A percentile compares a stretch with the other conserved stretches of the same genome.
phyloP scores from a whole-genome alignment of 2,888 invertebrate species.

The Philhelius pedissequus region DNA sequence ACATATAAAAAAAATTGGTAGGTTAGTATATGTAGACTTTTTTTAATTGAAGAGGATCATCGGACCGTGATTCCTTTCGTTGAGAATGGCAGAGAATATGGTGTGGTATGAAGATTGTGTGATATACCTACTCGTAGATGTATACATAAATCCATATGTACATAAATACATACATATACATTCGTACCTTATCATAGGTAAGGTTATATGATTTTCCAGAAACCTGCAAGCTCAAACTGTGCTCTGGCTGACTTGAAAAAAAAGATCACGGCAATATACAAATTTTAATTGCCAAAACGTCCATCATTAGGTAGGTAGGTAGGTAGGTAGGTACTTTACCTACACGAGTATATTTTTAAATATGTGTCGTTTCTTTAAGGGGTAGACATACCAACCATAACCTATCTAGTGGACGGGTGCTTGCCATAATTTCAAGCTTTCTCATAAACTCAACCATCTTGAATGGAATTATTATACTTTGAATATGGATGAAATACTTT shows the following conservation, averaged over 20 bases:
- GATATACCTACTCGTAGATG: not conserved
- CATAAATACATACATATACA: not conserved
- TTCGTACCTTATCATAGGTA: not conserved
- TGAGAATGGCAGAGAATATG: conserved; percentile 19
- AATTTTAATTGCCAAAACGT: not conserved
- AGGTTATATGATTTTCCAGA: not conserved
- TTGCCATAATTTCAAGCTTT: not conserved
- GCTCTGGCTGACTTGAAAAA: not conserved
- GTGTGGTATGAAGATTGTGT: not conserved
- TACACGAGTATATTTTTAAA: no score
- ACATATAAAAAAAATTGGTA: conserved; percentile 52
- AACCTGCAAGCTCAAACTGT: not conserved
- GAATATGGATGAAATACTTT: no score
- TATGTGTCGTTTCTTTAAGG: not conserved
- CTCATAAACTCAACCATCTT: not conserved
- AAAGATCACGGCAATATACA: not conserved
- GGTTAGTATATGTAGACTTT: conserved; percentile 64
- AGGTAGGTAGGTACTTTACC: no score
- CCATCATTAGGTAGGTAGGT: no score
- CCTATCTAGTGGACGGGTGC: not conserved
- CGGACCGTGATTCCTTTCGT: conserved; percentile 65
- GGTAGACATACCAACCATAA: not conserved
- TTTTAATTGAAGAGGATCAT: conserved; percentile 66
- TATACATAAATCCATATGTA: not conserved
- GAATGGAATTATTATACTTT: no score